These are phyloP conservation scores for Neodiprion lecontei DNA, from an alignment of 1,140 invertebrate species.

Conservation along the genomic window DNA sequence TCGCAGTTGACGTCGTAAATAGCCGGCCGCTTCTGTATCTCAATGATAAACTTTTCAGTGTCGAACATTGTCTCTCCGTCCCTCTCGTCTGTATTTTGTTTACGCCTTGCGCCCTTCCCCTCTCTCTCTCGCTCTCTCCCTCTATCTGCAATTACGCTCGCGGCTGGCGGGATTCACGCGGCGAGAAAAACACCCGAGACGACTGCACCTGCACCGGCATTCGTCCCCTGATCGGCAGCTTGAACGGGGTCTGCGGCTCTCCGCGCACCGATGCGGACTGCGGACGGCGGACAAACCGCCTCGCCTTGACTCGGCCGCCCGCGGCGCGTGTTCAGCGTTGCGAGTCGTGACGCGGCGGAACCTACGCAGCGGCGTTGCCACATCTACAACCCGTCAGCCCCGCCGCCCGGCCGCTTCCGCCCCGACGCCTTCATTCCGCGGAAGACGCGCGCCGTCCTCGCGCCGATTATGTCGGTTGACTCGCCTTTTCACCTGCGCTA, in stretches of 20 bases:
- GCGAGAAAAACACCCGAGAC: background rate
- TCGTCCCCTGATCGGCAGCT: constrained; percentile 1
- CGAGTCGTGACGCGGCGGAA: constrained; percentile 51
- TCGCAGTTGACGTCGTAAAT: constrained; percentile 52
- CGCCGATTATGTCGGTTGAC: background rate
- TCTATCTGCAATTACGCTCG: constrained; percentile 22
- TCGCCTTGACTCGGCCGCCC: constrained; percentile 32
- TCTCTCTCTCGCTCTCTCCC: background rate
- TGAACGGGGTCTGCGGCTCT: constrained; percentile 9
- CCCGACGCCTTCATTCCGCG: constrained; percentile 25
- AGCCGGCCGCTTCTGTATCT: constrained; percentile 51
- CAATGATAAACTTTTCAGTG: constrained; percentile 52
- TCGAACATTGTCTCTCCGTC: constrained; percentile 43
- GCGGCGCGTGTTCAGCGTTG: constrained; percentile 43
- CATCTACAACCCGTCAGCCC: constrained; percentile 29
- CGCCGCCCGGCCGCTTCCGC: constrained; percentile 28
- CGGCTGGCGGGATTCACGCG: constrained; percentile 14
- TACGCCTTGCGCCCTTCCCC: background rate
- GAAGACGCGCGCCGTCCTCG: background rate
- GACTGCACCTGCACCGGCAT: background rate
- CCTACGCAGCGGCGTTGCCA: constrained; percentile 44
- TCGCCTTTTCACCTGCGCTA: no score
- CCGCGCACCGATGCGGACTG: constrained; percentile 14
- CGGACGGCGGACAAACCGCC: constrained; percentile 19
- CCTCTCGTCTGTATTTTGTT: background rate